Conservation (phyloP, 1,140 invertebrate species). For the Rhyzopertha dominica region DNA sequence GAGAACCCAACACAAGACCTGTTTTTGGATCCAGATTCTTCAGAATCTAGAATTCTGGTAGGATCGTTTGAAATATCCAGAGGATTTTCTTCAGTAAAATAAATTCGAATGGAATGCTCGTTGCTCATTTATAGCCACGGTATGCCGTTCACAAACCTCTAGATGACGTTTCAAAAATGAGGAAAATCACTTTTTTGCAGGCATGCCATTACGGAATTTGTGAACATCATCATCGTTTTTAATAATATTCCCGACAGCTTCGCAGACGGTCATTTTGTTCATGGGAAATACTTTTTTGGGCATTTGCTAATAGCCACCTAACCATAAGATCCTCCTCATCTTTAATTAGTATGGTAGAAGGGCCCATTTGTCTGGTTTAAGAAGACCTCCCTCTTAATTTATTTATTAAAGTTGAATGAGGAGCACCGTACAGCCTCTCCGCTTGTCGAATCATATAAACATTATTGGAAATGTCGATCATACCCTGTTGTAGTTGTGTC, state of each 20-base stretch:
- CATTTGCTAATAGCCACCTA: conserved; percentile 12
- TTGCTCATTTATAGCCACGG: conserved; percentile 10
- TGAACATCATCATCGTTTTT: conserved; percentile 8
- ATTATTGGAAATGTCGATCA: conserved; percentile 9
- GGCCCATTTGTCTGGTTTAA: conserved; percentile 14
- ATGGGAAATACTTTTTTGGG: conserved; percentile 15
- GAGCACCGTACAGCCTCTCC: conserved; percentile 10
- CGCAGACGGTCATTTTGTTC: conserved; percentile 11
- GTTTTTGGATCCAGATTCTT: conserved; percentile 5
- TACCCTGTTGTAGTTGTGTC: conserved; percentile 11
- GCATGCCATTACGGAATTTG: conserved; percentile 15
- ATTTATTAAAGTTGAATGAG: conserved; percentile 14
- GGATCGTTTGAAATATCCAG: conserved; percentile 4
- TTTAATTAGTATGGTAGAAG: conserved; percentile 11
- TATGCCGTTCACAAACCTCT: conserved; percentile 11
- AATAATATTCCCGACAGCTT: conserved; percentile 13
- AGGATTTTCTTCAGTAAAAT: conserved; percentile 5
- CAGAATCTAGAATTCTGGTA: conserved; percentile 1
- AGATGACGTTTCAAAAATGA: conserved; percentile 12
- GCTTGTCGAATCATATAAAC: conserved; percentile 10
- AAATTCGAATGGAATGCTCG: conserved; percentile 5
- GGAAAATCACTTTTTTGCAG: conserved; percentile 15
- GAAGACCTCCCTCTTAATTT: conserved; percentile 11
- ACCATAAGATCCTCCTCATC: conserved; percentile 12
- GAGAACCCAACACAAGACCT: conserved; percentile 1